phyloP scores from a whole-genome alignment of 1,140 invertebrate species.

The Drosophila aff. region DNA sequence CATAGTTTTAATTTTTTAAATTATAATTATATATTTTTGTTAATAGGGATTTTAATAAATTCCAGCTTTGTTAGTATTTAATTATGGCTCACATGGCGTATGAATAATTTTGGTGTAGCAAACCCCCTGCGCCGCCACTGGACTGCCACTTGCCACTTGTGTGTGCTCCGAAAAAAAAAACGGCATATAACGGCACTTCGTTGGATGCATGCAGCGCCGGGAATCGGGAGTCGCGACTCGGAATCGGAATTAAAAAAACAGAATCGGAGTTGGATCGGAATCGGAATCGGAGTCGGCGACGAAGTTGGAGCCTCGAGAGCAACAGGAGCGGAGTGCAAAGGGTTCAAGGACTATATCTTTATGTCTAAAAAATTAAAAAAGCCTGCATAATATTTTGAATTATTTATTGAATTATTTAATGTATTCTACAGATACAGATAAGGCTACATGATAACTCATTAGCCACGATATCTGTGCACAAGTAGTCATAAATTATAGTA shows the following conservation, averaged over 20 bases:
- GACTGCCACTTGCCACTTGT: constrained; percentile 7
- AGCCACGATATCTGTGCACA: background rate
- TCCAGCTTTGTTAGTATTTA: background rate
- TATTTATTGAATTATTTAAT: too few species aligned
- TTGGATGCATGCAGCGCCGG: constrained; percentile 26
- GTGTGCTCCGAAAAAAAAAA: constrained; percentile 4
- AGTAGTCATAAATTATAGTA: constrained; percentile 1
- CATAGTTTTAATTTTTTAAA: background rate
- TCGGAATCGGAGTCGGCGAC: background rate
- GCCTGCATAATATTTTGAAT: too few species aligned
- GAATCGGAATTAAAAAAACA: constrained; percentile 10
- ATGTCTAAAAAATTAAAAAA: too few species aligned
- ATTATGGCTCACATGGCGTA: constrained; percentile 2
- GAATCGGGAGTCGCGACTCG: constrained; percentile 25
- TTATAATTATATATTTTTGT: background rate
- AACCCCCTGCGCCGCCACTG: constrained; percentile 19
- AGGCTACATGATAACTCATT: background rate
- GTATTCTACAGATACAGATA: constrained; percentile 9
- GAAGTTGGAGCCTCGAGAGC: constrained; percentile 4
- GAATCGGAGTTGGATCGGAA: constrained; percentile 13
- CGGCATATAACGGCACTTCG: constrained; percentile 37
- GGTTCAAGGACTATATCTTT: background rate
- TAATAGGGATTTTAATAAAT: background rate
- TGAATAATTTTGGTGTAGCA: constrained; percentile 2
- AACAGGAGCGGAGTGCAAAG: constrained; percentile 13